Base-by-base conservation (phyloP, 2,113 vertebrate genomes). In the Athene cunicularia region DNA sequence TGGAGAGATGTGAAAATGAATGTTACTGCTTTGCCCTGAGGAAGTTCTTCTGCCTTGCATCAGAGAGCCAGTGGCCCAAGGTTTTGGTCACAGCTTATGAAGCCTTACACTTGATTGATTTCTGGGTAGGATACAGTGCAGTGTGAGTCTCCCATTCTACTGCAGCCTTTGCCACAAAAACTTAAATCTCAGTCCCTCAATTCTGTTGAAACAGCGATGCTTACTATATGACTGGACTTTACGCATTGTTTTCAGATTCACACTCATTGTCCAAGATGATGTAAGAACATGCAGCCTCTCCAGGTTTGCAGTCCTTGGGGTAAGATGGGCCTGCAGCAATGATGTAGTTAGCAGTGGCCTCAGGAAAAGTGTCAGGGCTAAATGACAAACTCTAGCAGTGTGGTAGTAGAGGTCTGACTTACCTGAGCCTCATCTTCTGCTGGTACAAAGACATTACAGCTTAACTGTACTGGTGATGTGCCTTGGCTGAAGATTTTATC, bases 351-450 rank as follows among this genome's bases (percentile, higher is more conserved):
- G 53, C 47, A 66, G 6, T 53, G 80, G 64, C 56, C 66, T 63
- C 47, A 27, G 58, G 53, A 32, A 20, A 13, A 5, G 17, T 45
- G 13, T n/a, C 68, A 68, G 56, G 59, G 30, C 43, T 45, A 6
- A 50, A 10, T 30, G 62, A 16, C 0, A 0, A 9, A 5, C 26
- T 60, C 10, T 10, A 49, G 64, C 35, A 62, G 39, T 45, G 33
- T 23, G 23, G 0, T 12, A 27, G 59, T 1, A 62, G 83, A 90
- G n/a, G 7, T 35, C 32, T 74, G 55, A 22, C 16, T 67, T 77
- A 45, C 32, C 76, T 67, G 59, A 86, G 52, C 56, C 80, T 63
- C 9, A 20, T 60, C 77, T 41, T 32, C 53, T 75, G 55, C 79
- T 45, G 4, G 4, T 39, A 3, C 47, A 26, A 83, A 66, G 80